Percentiles rank a stretch among this genome's conserved stretches.
phyloP scores from a whole-genome alignment of 2,113 vertebrate species.

The Phyllopteryx taeniolatus region DNA sequence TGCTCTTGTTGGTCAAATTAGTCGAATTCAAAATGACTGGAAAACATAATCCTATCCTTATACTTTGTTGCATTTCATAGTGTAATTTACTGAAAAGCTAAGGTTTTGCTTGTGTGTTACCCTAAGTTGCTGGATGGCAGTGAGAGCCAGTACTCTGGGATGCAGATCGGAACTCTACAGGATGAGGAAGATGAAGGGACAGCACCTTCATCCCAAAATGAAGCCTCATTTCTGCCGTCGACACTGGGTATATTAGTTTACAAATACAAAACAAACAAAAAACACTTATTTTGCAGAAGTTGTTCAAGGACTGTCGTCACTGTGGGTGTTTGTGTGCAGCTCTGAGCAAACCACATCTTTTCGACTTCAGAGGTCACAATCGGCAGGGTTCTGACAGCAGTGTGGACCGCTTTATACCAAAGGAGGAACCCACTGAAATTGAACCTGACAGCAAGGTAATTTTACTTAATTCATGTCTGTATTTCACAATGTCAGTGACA shows the following conservation, averaged over 20 bases:
- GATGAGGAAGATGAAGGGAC: constrained; percentile 87
- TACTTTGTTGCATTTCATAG: constrained; percentile 13
- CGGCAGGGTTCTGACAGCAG: constrained; percentile 90
- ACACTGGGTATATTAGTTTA: constrained; percentile 75
- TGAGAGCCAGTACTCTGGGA: constrained; percentile 87
- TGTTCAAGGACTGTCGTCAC: not conserved
- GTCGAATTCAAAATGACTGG: not conserved
- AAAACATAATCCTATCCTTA: not conserved
- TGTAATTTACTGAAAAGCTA: not conserved
- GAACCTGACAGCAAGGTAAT: constrained; percentile 86
- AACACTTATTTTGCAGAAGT: not conserved
- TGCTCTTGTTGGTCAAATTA: constrained; percentile 8
- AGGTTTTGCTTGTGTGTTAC: constrained; percentile 26
- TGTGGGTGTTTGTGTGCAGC: constrained; percentile 63
- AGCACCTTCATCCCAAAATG: constrained; percentile 61
- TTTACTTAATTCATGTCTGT: not conserved
- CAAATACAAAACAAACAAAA: not conserved
- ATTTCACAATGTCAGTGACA: not conserved
- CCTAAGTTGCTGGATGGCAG: constrained; percentile 86
- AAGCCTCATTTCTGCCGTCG: constrained; percentile 73
- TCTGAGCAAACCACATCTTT: constrained; percentile 83
- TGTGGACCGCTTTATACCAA: constrained; percentile 79
- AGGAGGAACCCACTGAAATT: constrained; percentile 81
- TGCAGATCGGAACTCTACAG: constrained; percentile 85
- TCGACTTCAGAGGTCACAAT: constrained; percentile 81